Evolutionary conservation across 92 coral and sea anemone species (phyloP).

Genomic region (Virgularia gustaviana): DNA sequence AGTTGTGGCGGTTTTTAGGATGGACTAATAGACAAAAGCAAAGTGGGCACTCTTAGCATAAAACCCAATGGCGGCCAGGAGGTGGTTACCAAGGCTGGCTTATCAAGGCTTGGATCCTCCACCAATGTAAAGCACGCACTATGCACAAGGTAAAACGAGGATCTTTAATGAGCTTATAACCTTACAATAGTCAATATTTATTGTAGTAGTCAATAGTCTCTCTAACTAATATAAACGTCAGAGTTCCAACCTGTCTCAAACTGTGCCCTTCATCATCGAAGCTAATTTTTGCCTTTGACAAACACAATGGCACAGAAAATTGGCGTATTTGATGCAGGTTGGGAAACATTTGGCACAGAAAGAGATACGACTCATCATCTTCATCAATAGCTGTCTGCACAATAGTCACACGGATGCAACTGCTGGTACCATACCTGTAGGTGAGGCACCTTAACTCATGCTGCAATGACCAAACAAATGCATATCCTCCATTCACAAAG

Average conservation of each 20-base stretch:
- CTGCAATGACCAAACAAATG: constrained; percentile 27
- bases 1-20: no score
- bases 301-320: neutral
- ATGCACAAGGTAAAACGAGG: no score
- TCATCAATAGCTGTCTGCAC: constrained; percentile 6
- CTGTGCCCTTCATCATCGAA: neutral
- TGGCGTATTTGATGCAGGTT: neutral
- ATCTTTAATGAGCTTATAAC: no score
- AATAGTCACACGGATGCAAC: constrained; percentile 10
- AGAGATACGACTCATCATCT: constrained; percentile 21
- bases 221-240: neutral
- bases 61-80: no score
- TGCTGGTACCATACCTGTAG: constrained; percentile 25
- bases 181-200: no score
- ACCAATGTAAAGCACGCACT: no score
- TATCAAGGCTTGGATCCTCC: no score
- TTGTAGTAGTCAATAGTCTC: constrained; percentile 1
- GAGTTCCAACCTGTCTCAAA: neutral
- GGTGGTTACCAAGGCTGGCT: no score
- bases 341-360: neutral
- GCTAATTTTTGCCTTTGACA: neutral
- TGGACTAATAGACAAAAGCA: no score
- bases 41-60: no score
- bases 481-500: constrained; percentile 8
- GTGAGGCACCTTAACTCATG: constrained; percentile 31